These are phyloP conservation scores for Mamestra brassicae DNA, from an alignment of 2,888 invertebrate genomes.

Conservation along the genomic window DNA sequence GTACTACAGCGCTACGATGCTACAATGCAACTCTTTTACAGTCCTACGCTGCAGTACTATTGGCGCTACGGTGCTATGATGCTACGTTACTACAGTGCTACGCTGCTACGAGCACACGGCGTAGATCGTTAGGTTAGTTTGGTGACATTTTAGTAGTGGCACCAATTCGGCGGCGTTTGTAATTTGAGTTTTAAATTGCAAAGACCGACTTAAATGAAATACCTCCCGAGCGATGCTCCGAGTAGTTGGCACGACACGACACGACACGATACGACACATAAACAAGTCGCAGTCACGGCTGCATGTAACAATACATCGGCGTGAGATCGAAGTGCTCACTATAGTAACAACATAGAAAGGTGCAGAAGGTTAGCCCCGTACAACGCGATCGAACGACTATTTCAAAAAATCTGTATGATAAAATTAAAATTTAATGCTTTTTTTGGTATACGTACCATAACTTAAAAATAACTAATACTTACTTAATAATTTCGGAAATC, in stretches of 20 bases:
- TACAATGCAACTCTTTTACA: not conserved
- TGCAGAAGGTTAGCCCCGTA: not conserved
- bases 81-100: not conserved
- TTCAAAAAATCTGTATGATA: too few relatives aligned
- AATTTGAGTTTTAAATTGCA: constrained; percentile 47
- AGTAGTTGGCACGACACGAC: not conserved
- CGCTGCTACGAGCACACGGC: not conserved
- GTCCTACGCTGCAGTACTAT: not conserved
- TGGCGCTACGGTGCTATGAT: not conserved
- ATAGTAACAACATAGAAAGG: not conserved
- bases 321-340: not conserved
- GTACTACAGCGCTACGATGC: not conserved
- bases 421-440: too few relatives aligned
- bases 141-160: constrained; percentile 18
- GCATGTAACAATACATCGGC: not conserved
- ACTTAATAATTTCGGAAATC: too few relatives aligned
- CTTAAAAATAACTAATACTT: too few relatives aligned
- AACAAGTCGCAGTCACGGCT: not conserved
- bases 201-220: constrained; percentile 31
- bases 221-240: not conserved
- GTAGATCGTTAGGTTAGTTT: constrained; percentile 30
- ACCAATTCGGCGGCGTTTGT: constrained; percentile 16
- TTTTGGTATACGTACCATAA: too few relatives aligned
- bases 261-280: not conserved
- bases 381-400: too few relatives aligned